These are phyloP conservation scores for Plutella xylostella DNA, from an alignment of 2,888 invertebrate genomes.

Conservation along the genomic window DNA sequence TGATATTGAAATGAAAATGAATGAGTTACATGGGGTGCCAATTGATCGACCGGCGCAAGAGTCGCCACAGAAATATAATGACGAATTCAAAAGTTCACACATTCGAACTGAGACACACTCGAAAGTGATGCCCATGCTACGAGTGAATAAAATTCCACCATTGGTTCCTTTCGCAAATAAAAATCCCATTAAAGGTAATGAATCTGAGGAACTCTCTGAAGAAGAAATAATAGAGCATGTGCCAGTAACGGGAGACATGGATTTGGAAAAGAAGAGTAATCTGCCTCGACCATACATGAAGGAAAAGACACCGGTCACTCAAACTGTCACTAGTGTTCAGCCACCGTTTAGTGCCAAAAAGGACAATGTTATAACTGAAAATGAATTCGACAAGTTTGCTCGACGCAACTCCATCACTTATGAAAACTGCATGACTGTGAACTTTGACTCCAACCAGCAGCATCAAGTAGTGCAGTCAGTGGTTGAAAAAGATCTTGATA, in stretches of 20 bases:
- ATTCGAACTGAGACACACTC: conserved; percentile 28
- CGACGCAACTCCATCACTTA: conserved; percentile 54
- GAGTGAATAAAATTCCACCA: conserved; percentile 32
- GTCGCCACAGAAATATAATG: conserved; percentile 27
- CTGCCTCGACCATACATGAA: neutral
- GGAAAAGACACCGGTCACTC: conserved; percentile 16
- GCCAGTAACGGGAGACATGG: conserved; percentile 34
- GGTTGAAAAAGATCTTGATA: conserved; percentile 38
- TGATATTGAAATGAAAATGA: conserved; percentile 61
- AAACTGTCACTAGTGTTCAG: conserved; percentile 10
- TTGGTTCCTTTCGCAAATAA: conserved; percentile 32
- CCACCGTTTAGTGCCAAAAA: conserved; percentile 25
- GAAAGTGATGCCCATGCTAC: conserved; percentile 15
- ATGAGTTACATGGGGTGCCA: conserved; percentile 56
- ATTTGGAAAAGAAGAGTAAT: conserved; percentile 17
- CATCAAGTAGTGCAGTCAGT: conserved; percentile 43
- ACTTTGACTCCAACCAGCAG: conserved; percentile 40
- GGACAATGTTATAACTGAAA: conserved; percentile 54
- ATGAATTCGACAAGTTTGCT: conserved; percentile 60
- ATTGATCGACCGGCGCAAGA: conserved; percentile 47
- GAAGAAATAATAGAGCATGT: conserved; percentile 40
- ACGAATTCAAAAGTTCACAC: conserved; percentile 27
- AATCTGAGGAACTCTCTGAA: conserved; percentile 31
- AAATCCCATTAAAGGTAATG: conserved; percentile 22
- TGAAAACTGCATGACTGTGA: conserved; percentile 50